Percentiles rank a stretch among this genome's conserved stretches.
Conservation (phyloP, 2,888 invertebrate species). For the Rhingia rostrata region DNA sequence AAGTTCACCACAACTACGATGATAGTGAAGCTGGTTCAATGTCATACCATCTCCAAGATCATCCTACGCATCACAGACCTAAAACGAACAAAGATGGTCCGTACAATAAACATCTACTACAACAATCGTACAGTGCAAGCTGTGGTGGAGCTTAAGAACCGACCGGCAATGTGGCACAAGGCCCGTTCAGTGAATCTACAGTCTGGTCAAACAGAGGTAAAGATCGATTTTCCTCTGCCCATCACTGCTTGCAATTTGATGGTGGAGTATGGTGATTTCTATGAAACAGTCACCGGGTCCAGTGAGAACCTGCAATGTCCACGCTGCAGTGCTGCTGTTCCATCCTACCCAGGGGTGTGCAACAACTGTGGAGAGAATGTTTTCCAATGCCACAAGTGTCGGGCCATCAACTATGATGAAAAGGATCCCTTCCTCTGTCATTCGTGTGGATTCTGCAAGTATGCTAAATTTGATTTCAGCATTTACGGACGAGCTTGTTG, state of each 20-base stretch:
- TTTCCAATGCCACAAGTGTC: slow-evolving; percentile 99
- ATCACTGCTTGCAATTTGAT: slow-evolving; percentile 99
- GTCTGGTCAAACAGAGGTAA: slow-evolving; percentile 96
- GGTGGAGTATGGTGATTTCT: slow-evolving; percentile 99
- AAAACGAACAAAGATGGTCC: slow-evolving; percentile 98
- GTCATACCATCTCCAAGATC: slow-evolving; percentile 97
- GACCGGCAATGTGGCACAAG: slow-evolving; percentile 98
- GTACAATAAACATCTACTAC: slow-evolving; percentile 97
- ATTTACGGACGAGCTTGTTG: slow-evolving; percentile 95
- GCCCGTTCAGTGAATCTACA: slow-evolving; percentile 95
- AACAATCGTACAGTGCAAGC: slow-evolving; percentile 98
- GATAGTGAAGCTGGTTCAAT: slow-evolving; percentile 97
- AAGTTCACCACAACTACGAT: slow-evolving; percentile 99
- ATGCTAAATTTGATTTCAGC: slow-evolving; percentile 98
- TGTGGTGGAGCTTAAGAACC: slow-evolving; percentile 98
- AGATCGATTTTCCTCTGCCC: slow-evolving; percentile 97
- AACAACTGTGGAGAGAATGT: slow-evolving; percentile 95
- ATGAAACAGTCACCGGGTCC: slow-evolving; percentile 94
- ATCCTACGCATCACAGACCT: slow-evolving; percentile 96
- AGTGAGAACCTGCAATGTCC: slow-evolving; percentile 98
- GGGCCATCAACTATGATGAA: slow-evolving; percentile 99
- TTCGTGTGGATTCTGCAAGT: slow-evolving; percentile 99
- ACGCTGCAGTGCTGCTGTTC: slow-evolving; percentile 97
- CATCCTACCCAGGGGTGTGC: slow-evolving; percentile 98
- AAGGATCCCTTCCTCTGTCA: slow-evolving; percentile 99